phyloP scores from a whole-genome alignment of 1,140 invertebrate genomes.

The Leptopilina clavipes region DNA sequence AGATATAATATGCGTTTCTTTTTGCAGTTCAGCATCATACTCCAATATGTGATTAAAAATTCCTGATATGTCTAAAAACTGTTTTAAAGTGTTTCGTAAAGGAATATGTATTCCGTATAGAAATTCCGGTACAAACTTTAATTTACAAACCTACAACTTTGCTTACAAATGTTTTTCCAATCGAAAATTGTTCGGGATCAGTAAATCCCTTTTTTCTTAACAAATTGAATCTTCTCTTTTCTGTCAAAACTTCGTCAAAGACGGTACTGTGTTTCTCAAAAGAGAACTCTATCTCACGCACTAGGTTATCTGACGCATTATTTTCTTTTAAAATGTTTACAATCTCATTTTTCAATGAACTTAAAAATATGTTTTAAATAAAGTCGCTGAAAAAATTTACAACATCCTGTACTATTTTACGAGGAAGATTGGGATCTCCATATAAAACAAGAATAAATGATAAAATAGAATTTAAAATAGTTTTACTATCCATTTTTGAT shows the following conservation, averaged over 20 bases:
- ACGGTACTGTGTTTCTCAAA: constrained; percentile 35
- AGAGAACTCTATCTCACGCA: constrained; percentile 30
- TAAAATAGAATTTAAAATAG: constrained; percentile 29
- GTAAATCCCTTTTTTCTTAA: constrained; percentile 44
- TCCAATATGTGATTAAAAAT: not conserved
- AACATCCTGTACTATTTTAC: constrained; percentile 39
- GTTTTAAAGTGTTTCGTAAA: constrained; percentile 3
- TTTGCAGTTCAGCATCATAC: not conserved
- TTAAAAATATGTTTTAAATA: constrained; percentile 35
- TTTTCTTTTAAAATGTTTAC: constrained; percentile 12
- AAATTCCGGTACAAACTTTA: not conserved
- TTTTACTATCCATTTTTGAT: constrained; percentile 23
- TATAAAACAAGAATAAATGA: constrained; percentile 40
- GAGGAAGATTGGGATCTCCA: constrained; percentile 36
- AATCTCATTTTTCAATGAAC: constrained; percentile 41
- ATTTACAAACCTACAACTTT: not conserved
- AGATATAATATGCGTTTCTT: not conserved
- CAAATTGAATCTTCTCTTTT: constrained; percentile 41
- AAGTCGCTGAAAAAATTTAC: constrained; percentile 30
- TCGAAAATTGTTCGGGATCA: constrained; percentile 40
- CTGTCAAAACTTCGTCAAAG: constrained; percentile 42
- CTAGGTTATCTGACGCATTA: not conserved
- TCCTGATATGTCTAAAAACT: constrained; percentile 1
- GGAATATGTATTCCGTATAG: not conserved
- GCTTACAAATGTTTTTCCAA: constrained; percentile 33